Evolutionary conservation across 2,113 vertebrate species (phyloP).

Genomic region (Octodon degus): DNA sequence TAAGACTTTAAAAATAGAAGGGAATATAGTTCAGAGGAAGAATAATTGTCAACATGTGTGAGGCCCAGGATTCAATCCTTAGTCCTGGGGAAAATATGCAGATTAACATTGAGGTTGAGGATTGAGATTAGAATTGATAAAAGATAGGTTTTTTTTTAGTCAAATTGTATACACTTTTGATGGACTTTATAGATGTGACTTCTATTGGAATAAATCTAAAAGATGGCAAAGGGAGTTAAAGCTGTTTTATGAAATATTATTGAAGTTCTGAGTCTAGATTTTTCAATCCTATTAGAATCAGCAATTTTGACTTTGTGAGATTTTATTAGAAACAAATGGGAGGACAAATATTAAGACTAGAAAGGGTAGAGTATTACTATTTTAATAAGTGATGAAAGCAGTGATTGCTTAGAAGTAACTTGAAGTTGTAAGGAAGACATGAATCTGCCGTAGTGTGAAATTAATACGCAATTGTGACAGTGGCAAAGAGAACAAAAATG

Average conservation of each 20-base stretch:
- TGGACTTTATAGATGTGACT: constrained; percentile 5
- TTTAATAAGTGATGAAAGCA: constrained; percentile 42
- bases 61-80: not conserved
- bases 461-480: not conserved
- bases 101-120: not conserved
- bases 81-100: not conserved
- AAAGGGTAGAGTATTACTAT: not conserved
- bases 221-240: not conserved
- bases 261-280: not conserved
- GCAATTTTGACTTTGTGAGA: constrained; percentile 32
- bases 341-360: constrained; percentile 17
- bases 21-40: not conserved
- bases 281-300: not conserved
- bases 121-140: not conserved
- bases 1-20: not conserved
- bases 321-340: constrained; percentile 42
- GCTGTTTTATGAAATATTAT: constrained; percentile 31
- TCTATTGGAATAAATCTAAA: constrained; percentile 1
- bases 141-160: too few relatives aligned
- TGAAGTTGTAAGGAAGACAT: not conserved
- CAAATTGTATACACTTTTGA: not conserved
- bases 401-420: not conserved
- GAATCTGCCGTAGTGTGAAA: not conserved
- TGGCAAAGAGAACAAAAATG: not conserved
- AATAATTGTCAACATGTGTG: not conserved